Evolutionary conservation across 1,140 invertebrate species (phyloP), one percentile per base, ranked within the genome.

Genomic region (Pissodes strobi): DNA sequence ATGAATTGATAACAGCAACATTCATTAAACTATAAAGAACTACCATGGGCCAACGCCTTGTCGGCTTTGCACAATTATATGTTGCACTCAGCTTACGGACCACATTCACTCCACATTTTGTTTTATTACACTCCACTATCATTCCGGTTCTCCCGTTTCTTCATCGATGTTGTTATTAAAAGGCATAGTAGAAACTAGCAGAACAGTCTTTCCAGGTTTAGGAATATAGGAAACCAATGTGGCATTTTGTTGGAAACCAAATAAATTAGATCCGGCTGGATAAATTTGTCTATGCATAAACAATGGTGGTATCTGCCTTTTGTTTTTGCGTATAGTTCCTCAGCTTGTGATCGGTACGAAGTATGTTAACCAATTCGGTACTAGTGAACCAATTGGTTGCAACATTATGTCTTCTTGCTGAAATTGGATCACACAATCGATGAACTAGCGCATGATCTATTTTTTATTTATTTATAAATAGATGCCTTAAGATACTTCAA

Each of bases 51-150:
- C 49, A 62, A 9, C 59, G 9, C 5, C 49, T 10, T 15, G 59
- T 62, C 6, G 15, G 25, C 21, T 37, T 9, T 34, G 59, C 59
- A 53, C 15, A 13, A 25, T 62, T 62, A 9, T 53, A 62, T 12
- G 12, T 13, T 17, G 49, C 48, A 15, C 34, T 53, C 6, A 53
- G 17, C 21, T 52, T 38, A 46, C 53, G 48, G n/a, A 62, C 37
- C 13, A 39, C 22, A 38, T 62, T 48, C 6, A 81, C 78, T 5
- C 74, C 77, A 4, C 75, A 76, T 74, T 82, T 82, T 8, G 78
- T 78, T 5, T 19, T 15, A 66, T 82, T 79, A 43, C 80, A 80
- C 48, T 72, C 72, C 2, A 68, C 49, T 25, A 79, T 76, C 23
- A 81, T 34, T 78, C 71, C 30, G 79, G 77, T 72, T 45, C 67